Base-by-base conservation (phyloP, 2,888 invertebrate genomes). In the Cosmorhoe ocellata region DNA sequence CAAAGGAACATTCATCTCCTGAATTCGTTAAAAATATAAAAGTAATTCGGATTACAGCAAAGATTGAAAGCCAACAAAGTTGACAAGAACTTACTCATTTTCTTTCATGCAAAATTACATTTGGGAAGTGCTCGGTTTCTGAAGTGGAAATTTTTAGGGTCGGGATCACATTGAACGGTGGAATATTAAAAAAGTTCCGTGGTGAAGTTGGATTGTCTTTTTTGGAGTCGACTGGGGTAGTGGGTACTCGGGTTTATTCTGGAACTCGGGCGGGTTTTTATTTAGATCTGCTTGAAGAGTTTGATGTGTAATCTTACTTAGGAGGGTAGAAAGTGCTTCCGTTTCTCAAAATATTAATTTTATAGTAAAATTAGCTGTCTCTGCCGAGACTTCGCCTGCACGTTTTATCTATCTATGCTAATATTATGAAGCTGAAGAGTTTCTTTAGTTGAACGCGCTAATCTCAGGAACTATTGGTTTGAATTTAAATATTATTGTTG, bases 111-210 rank as follows among this genome's bases (percentile, higher is more conserved):
- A 84, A 86, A 86, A 87, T 87, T 85, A 85, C 86, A 78, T 84
- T 84, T 72, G 71, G 69, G 70, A 69, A 74, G 71, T 68, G 77
- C 74, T 71, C 69, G 71, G 69, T 67, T 74, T 71, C 74, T 78
- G 76, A 75, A 56, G 59, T 58, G 77, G 74, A 72, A 77, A 81
- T 80, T 83, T 80, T 76, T 76, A 70, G 76, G 81, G 80, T 74
- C 82, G 71, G 65, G 79, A 84, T 86, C 83, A 84, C 83, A 82
- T 74, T 72, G 83, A 81, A 83, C 81, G 84, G 76, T 79, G 38
- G 86, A 87, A 87, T 89, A 89, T 89, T 89, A 89, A 89, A 89
- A 89, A 89, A 89, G 81, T 89, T 89, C 81, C 63, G 67, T 72
- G 56, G 53, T 51, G 78, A 85, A 87, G 79, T 87, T 86, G 84